Conservation (phyloP, 2,113 vertebrate genomes). For the Xerus inauris region DNA sequence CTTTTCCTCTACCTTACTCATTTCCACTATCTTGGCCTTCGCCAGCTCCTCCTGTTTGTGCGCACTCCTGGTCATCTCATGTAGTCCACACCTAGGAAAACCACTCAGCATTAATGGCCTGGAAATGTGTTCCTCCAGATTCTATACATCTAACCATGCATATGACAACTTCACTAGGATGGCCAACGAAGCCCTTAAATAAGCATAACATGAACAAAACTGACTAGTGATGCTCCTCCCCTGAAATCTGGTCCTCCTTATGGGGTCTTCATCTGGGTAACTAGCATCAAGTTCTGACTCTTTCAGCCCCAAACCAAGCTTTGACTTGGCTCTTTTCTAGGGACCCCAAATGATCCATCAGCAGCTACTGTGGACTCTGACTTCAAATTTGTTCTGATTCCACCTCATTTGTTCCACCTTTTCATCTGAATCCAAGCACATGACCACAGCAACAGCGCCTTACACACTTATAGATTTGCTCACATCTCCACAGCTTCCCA, state of each 20-base stretch:
- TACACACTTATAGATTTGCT: fast-evolving
- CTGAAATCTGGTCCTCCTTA: not conserved
- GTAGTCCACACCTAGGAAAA: not conserved
- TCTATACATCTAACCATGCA: not conserved
- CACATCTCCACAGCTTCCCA: not conserved
- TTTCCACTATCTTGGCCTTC: not conserved
- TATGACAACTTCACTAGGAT: fast-evolving
- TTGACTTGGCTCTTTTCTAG: not conserved
- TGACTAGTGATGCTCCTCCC: not conserved
- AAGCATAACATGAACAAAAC: not conserved
- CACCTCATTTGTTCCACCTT: too few relatives aligned
- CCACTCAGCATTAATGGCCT: not conserved
- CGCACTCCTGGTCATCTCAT: not conserved
- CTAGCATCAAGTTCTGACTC: fast-evolving
- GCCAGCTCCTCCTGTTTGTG: not conserved
- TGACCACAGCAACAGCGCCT: fast-evolving
- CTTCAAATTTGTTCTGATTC: not conserved
- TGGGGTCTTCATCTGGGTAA: fast-evolving
- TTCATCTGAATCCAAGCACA: not conserved
- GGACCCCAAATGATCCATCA: fast-evolving
- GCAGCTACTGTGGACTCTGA: not conserved
- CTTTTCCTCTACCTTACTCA: not conserved
- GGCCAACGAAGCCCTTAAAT: not conserved
- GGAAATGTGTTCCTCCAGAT: fast-evolving
- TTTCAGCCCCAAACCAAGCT: not conserved